Base-by-base conservation (phyloP, 2,888 invertebrate genomes). In the Campopleginae sp. region DNA sequence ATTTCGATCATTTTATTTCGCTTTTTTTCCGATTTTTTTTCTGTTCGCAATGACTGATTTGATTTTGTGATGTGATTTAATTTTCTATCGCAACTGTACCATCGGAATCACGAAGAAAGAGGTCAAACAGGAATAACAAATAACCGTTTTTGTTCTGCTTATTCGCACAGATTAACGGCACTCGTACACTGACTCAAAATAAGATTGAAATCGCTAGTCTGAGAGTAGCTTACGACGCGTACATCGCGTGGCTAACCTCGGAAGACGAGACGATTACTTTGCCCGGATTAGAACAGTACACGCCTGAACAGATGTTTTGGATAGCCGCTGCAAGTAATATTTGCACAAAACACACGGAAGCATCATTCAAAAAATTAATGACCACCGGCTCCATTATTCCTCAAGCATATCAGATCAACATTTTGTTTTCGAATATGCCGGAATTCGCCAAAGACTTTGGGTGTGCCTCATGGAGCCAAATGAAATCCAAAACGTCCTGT, bases 281-380 rank as follows among this genome's bases (percentile, higher is more conserved):
- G 17, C 17, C 33, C n/a, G 63, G 63, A 63, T 33, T 63, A 4
- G 63, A 63, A 33, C 8, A 63, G 33, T 63, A 63, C 63, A n/a
- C 63, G 33, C 17, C 33, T 33, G 27, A 33, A 63, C 63, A 63
- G 63, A 63, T 63, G 63, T 63, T 63, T 33, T 63, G 63, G 63
- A 33, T 63, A 33, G 8, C 33, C 63, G 63, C 63, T 8, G 63
- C 63, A 7, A 63, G 63, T n/a, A n/a, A n/a, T n/a, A 10, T n/a
- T 2, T 63, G 63, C 63, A 63, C 51, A 51, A 51, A 51, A 19
- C 8, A 51, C 51, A 14, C 51, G 19, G 1, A 1, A 2, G 3
- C n/a, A 19, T 14, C 6, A 14, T 14, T 51, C 7, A 0, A 19
- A 17, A 51, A 7, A 1, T 19, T 51, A 19, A 51, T 51, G 7